Conservation (phyloP, 2,797 vertebrate genomes). For the Taeniopygia guttata region DNA sequence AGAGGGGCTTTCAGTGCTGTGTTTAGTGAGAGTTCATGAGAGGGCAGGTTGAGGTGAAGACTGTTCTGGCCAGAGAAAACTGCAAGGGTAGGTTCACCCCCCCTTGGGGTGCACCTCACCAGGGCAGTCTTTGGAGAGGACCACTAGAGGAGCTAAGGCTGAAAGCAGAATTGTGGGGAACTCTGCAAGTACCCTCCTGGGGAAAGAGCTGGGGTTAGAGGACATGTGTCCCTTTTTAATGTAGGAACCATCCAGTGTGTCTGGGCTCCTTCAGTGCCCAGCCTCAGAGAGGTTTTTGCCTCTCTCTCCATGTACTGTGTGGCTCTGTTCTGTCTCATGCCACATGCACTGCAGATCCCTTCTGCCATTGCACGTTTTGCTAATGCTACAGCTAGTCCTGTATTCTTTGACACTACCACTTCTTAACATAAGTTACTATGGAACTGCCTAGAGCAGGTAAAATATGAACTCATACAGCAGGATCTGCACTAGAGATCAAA, state of each 20-base stretch:
- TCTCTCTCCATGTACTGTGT: not conserved
- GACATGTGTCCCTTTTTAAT: rapidly evolving
- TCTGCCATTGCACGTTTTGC: rapidly evolving
- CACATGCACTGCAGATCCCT: not conserved
- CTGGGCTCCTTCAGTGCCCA: not conserved
- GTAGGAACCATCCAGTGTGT: not conserved
- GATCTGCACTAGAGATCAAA: not conserved
- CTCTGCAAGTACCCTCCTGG: not conserved
- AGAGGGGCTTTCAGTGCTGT: not conserved
- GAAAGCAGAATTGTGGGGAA: not conserved
- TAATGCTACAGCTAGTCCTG: not conserved
- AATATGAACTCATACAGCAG: not conserved
- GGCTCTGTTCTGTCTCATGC: not conserved
- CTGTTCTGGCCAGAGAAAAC: not conserved
- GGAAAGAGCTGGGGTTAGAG: not conserved
- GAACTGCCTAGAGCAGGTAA: not conserved
- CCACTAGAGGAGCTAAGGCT: not conserved
- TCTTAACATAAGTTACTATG: not conserved
- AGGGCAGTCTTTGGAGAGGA: not conserved
- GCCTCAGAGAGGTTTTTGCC: not conserved
- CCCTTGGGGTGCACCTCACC: not conserved
- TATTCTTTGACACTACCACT: not conserved
- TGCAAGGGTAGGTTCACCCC: not conserved
- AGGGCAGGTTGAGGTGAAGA: not conserved
- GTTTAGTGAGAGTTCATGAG: not conserved